phyloP scores from a whole-genome alignment of 1,140 invertebrate species.

The Pteromalus puparum region DNA sequence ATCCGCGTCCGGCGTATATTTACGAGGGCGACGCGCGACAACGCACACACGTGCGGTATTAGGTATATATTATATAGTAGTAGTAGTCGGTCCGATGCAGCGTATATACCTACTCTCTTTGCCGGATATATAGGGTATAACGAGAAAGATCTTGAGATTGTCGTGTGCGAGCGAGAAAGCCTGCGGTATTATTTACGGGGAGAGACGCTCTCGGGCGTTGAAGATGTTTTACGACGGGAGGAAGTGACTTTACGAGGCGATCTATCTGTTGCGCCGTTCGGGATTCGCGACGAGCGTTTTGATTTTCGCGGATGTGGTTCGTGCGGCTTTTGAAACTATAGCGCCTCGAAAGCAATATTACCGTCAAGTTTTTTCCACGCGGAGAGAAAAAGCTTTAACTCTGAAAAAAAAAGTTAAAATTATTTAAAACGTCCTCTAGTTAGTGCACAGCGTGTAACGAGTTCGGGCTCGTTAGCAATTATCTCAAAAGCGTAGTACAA shows the following conservation, averaged over 20 bases:
- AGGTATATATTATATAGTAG: no score
- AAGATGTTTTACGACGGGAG: background rate
- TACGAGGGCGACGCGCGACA: background rate
- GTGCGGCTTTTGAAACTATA: no score
- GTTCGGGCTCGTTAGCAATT: background rate
- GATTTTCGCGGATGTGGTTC: no score
- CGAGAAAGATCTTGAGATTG: background rate
- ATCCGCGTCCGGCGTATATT: slow-evolving; percentile 9
- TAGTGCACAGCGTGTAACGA: background rate
- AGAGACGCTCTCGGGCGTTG: background rate
- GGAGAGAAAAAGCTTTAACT: no score
- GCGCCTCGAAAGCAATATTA: no score
- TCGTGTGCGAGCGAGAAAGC: background rate
- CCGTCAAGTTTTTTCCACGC: no score
- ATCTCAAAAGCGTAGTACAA: background rate
- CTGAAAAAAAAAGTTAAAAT: background rate
- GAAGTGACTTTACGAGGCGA: background rate
- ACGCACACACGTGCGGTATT: background rate
- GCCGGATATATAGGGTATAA: background rate
- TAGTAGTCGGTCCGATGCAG: background rate
- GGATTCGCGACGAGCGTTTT: background rate
- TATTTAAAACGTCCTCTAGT: background rate
- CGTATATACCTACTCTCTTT: background rate
- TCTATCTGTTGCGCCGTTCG: background rate
- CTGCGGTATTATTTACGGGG: background rate